A percentile compares a stretch with the other conserved stretches of the same genome.
These are phyloP conservation scores for Syngnathoides biaculeatus DNA, from an alignment of 2,113 vertebrate genomes.

Conservation along the genomic window DNA sequence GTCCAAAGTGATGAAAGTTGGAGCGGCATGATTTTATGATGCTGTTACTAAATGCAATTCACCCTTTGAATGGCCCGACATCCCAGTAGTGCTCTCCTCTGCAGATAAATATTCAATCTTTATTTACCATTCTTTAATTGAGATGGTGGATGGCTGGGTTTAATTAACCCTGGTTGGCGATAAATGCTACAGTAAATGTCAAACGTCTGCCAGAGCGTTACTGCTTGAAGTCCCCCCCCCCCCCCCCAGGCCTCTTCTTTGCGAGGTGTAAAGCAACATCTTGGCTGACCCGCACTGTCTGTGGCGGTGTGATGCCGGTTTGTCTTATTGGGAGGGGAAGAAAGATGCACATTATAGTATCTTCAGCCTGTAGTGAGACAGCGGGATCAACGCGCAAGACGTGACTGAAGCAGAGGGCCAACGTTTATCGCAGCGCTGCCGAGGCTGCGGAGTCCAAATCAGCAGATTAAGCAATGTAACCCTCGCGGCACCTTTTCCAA, in stretches of 20 bases:
- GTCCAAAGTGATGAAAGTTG: too few relatives aligned
- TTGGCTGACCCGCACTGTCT: constrained; percentile 34
- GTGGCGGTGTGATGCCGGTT: not conserved
- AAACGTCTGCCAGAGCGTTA: constrained; percentile 52
- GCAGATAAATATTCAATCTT: constrained; percentile 41
- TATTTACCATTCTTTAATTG: constrained; percentile 65
- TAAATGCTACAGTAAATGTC: constrained; percentile 68
- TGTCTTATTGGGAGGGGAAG: not conserved
- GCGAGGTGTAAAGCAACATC: constrained; percentile 43
- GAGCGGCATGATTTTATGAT: not conserved
- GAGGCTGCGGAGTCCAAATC: constrained; percentile 14
- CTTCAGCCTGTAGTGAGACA: constrained; percentile 1
- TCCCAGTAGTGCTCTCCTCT: constrained; percentile 16
- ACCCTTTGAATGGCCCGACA: constrained; percentile 1
- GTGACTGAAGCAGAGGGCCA: constrained; percentile 26
- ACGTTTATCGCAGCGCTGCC: constrained; percentile 38
- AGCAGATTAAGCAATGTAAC: too few relatives aligned
- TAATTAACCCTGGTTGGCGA: constrained; percentile 63
- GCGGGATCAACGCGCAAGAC: constrained; percentile 25
- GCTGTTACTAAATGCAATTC: not conserved
- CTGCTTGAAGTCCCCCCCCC: constrained; percentile 24
- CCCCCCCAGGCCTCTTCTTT: constrained; percentile 33
- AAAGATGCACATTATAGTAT: not conserved
- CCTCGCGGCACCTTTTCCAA: not conserved
- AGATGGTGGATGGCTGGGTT: constrained; percentile 51